Evolutionary conservation across 2,113 vertebrate genomes (phyloP).

Genomic region (Cariama cristata): DNA sequence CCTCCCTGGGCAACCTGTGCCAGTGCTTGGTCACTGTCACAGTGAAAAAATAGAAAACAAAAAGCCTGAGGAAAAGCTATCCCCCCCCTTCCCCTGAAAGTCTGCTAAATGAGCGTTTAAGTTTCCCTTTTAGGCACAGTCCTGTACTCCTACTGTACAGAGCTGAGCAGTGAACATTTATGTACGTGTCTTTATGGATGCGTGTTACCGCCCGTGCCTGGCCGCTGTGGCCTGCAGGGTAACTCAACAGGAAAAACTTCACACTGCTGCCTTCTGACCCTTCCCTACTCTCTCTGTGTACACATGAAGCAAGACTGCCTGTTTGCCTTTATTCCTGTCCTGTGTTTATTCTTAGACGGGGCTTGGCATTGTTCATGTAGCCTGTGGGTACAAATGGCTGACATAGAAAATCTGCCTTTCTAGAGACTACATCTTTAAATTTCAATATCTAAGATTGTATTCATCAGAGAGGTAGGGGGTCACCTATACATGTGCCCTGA

Average conservation of each 20-base stretch:
- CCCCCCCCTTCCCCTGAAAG: fast-evolving
- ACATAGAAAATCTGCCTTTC: not conserved
- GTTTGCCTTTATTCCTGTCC: not conserved
- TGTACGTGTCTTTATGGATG: not conserved
- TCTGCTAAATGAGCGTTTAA: not conserved
- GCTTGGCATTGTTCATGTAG: not conserved
- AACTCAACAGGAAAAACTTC: not conserved
- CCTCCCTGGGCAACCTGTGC: not conserved
- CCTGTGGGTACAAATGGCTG: not conserved
- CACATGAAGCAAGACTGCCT: not conserved
- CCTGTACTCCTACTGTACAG: not conserved
- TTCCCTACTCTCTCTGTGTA: not conserved
- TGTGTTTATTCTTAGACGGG: not conserved
- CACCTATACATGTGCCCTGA: not conserved
- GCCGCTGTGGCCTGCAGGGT: fast-evolving
- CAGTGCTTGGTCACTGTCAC: not conserved
- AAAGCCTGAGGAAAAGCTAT: not conserved
- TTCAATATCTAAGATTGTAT: not conserved
- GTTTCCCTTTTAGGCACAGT: not conserved
- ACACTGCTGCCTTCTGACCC: not conserved
- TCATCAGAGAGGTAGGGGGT: not conserved
- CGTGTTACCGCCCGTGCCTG: fast-evolving
- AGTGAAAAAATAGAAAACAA: not conserved
- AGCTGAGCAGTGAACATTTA: not conserved
- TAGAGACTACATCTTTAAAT: not conserved